Conservation (phyloP, 2,113 vertebrate species). For the Gymnorhina tibicen region DNA sequence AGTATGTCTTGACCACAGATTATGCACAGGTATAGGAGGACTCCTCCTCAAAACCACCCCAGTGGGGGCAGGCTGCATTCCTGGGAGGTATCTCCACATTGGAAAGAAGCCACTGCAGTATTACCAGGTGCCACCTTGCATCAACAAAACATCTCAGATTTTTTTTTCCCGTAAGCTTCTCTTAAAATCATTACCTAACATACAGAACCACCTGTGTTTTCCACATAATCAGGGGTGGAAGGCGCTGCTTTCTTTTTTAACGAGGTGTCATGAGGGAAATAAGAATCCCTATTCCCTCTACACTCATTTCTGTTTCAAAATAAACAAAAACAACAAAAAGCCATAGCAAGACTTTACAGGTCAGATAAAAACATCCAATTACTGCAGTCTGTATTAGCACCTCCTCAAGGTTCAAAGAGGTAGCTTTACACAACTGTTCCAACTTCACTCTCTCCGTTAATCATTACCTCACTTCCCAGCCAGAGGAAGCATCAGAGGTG, state of each 20-base stretch:
- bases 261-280: not conserved
- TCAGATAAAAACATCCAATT: not conserved
- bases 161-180: not conserved
- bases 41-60: not conserved
- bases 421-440: not conserved
- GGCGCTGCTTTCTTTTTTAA: not conserved
- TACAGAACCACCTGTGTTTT: not conserved
- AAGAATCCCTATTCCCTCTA: not conserved
- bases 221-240: not conserved
- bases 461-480: not conserved
- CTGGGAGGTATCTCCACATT: not conserved
- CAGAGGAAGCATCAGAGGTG: not conserved
- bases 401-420: not conserved
- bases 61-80: not conserved
- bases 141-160: not conserved
- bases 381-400: not conserved
- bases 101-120: not conserved
- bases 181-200: not conserved
- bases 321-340: not conserved
- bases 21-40: not conserved
- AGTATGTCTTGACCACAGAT: rapidly evolving
- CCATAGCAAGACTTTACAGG: not conserved
- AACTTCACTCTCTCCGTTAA: not conserved
- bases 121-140: not conserved
- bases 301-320: not conserved